Evolutionary conservation across 2,113 vertebrate species (phyloP), one percentile per base, ranked within the genome.

Genomic region (Thunnus thynnus): DNA sequence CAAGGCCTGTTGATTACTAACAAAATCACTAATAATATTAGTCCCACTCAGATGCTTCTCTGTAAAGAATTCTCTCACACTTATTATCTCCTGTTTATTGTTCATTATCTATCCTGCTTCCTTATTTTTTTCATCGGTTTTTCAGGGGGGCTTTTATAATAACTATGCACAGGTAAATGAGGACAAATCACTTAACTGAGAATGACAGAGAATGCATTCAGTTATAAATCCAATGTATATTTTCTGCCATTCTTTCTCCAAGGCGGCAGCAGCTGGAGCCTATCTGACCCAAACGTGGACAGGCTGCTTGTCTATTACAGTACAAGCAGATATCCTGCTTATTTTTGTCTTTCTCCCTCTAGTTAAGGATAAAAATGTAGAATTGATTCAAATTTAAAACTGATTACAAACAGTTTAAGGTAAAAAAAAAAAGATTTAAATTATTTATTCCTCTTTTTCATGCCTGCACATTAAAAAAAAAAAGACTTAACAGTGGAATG

Each of bases 1-100:
- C 50, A 74, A 69, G 76, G 72, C 47, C 69, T 65, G 72, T 79
- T 85, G 79, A 84, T 85, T 80, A 76, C 72, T 67, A 72, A 76
- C 64, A 62, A 84, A 62, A 72, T 69, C 50, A 27, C 70, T 72
- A 73, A 80, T 72, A 80, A 62, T 18, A 64, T 67, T 60, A 68
- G 41, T 62, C 64, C 60, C 65, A 52, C 32, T 75, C 32, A 60
- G 27, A 76, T 50, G 32, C 11, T 41, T 20, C 55, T 17, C 32
- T 20, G 27, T 17, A 8, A 69, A 52, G 36, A n/a, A 17, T 36
- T 57, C 25, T 64, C 27, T 56, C n/a, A 2, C 13, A 50, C 17
- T 57, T 69, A 54, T 61, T 54, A 78, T 69, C 44, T 58, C 22
- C 32, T 60, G 47, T 41, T 47, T 51, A 11, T 64, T 5, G 30